These are phyloP conservation scores for Ptyas mucosa DNA, from an alignment of 2,113 vertebrate genomes.

Conservation along the genomic window DNA sequence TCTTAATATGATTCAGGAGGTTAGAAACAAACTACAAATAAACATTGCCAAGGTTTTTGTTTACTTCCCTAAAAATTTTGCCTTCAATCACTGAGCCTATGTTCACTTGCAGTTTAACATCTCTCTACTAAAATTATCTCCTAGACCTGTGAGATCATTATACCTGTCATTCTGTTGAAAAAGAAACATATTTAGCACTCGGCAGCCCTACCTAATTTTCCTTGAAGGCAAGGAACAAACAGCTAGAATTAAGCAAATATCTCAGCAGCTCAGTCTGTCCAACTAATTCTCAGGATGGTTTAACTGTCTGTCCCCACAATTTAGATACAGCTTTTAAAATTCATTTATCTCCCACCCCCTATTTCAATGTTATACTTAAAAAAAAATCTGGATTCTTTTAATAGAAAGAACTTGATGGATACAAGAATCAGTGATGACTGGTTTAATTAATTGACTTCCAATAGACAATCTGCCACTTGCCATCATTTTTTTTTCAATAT, in stretches of 20 bases:
- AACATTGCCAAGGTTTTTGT: constrained; percentile 38
- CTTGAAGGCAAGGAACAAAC: constrained; percentile 60
- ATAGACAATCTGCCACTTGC: constrained; percentile 51
- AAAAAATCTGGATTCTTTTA: neutral
- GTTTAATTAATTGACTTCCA: constrained; percentile 66
- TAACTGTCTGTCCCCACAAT: constrained; percentile 58
- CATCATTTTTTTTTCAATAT: constrained; percentile 48
- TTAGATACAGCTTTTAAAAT: constrained; percentile 48
- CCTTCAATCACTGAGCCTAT: constrained; percentile 16
- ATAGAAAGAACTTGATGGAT: constrained; percentile 1
- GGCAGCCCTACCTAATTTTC: constrained; percentile 55
- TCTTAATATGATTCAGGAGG: constrained; percentile 33
- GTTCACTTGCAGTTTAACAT: constrained; percentile 36
- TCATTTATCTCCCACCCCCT: neutral
- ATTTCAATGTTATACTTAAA: neutral
- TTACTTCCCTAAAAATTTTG: constrained; percentile 45
- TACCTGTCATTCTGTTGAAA: constrained; percentile 49
- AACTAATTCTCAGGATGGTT: constrained; percentile 58
- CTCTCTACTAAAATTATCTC: constrained; percentile 52
- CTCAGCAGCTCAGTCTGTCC: constrained; percentile 43
- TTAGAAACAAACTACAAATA: constrained; percentile 45
- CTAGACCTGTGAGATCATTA: constrained; percentile 52
- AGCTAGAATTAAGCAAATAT: constrained; percentile 57
- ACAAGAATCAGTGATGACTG: constrained; percentile 48
- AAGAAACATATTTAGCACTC: constrained; percentile 50